Percentiles rank a stretch among this genome's conserved stretches.
Evolutionary conservation across 2,113 vertebrate species (phyloP).

Genomic region (Meles meles): DNA sequence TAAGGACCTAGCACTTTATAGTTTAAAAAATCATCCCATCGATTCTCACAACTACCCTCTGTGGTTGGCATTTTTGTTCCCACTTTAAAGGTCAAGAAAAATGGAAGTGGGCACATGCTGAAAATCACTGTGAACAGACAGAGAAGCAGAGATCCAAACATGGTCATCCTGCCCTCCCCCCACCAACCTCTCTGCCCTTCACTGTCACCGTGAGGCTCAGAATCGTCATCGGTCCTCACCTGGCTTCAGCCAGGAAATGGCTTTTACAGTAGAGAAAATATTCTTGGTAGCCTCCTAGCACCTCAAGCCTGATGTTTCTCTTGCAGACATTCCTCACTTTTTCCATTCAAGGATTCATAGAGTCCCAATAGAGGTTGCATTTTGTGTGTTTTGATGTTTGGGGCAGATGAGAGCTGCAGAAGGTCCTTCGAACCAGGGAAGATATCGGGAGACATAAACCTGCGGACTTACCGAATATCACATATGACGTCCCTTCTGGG

Average conservation of each 20-base stretch:
- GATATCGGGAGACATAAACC: conserved; percentile 24
- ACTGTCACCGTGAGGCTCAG: not conserved
- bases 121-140: not conserved
- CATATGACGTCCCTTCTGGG: not conserved
- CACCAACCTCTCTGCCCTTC: not conserved
- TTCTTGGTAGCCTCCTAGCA: not conserved
- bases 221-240: not conserved
- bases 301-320: not conserved
- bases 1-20: not conserved
- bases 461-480: not conserved
- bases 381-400: not conserved
- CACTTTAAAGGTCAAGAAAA: not conserved
- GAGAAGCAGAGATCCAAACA: not conserved
- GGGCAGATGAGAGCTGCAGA: not conserved
- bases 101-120: not conserved
- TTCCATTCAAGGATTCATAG: not conserved
- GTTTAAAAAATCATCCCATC: not conserved
- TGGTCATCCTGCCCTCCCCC: not conserved
- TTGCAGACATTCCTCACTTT: not conserved
- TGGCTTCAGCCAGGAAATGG: not conserved
- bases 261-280: not conserved
- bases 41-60: not conserved
- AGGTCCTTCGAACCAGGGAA: not conserved
- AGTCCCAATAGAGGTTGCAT: not conserved
- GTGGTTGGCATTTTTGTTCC: not conserved